Conservation (phyloP, 2,113 vertebrate species). For the Ageneiosus marmoratus region DNA sequence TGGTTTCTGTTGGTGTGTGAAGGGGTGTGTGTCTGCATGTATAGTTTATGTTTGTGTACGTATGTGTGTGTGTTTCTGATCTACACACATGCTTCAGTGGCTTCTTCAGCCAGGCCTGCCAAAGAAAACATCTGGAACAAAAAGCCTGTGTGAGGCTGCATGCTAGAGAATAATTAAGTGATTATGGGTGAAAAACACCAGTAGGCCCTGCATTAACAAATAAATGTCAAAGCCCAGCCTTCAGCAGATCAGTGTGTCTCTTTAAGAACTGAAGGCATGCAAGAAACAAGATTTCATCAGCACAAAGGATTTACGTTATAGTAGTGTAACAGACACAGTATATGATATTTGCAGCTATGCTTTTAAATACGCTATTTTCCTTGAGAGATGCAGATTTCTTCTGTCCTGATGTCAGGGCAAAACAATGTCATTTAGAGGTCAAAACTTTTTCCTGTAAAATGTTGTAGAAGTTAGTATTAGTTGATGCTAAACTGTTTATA, state of each 20-base stretch:
- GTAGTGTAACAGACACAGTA: neutral
- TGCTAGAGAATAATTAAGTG: constrained; percentile 55
- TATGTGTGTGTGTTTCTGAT: constrained; percentile 11
- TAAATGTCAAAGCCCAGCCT: constrained; percentile 47
- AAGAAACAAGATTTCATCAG: neutral
- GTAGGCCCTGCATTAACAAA: constrained; percentile 57
- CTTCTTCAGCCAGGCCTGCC: constrained; percentile 54
- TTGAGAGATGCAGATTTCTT: constrained; percentile 10
- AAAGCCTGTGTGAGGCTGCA: constrained; percentile 49
- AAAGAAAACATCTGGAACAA: constrained; percentile 58
- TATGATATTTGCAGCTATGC: neutral
- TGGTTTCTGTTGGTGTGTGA: constrained; percentile 17
- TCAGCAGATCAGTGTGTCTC: constrained; percentile 41
- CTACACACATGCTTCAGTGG: constrained; percentile 52
- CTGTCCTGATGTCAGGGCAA: neutral
- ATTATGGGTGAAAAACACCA: constrained; percentile 58
- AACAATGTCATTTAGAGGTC: constrained; percentile 6
- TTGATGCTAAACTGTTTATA: neutral
- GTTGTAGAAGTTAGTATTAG: neutral
- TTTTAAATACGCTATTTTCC: neutral
- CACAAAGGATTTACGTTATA: neutral
- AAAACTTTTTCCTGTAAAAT: neutral
- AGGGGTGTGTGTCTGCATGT: neutral
- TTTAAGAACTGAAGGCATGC: neutral
- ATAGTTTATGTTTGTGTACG: constrained; percentile 25